Conservation (phyloP, 1,140 invertebrate genomes). For the Drosophila elegans region DNA sequence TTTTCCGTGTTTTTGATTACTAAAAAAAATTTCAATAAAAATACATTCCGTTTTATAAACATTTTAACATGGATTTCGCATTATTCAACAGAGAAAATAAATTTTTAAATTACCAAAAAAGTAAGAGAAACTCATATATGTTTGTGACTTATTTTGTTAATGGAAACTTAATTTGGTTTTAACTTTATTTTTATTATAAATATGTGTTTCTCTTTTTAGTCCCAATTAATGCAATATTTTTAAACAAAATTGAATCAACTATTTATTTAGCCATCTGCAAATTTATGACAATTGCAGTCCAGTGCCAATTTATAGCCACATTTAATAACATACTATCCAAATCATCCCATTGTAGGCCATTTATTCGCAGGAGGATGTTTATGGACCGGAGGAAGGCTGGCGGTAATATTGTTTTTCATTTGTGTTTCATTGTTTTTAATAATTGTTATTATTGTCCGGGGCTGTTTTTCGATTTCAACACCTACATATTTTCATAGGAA, state of each 20-base stretch:
- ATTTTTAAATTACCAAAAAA: too few relatives aligned
- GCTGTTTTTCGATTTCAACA: conserved; percentile 42
- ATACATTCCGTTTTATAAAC: too few relatives aligned
- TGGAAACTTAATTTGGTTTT: too few relatives aligned
- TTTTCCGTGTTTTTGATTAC: background rate
- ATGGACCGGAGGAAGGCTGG: conserved; percentile 18
- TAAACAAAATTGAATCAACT: background rate
- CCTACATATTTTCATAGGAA: conserved; percentile 65
- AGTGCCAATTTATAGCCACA: background rate
- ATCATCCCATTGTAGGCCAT: conserved; percentile 35
- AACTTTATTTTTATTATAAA: too few relatives aligned
- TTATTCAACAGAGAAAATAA: too few relatives aligned
- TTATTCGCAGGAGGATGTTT: conserved; percentile 21
- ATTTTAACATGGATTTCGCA: too few relatives aligned
- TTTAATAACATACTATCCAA: conserved; percentile 5
- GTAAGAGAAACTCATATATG: too few relatives aligned
- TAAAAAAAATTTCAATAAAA: too few relatives aligned
- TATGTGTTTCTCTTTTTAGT: background rate
- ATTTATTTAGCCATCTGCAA: background rate
- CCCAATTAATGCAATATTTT: background rate
- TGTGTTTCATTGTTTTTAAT: conserved; percentile 78
- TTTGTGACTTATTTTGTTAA: too few relatives aligned
- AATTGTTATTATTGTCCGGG: conserved; percentile 74
- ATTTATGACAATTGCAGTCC: background rate
- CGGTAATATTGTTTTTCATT: conserved; percentile 76